Percentiles rank a stretch among this genome's conserved stretches.
Evolutionary conservation across 2,113 vertebrate species (phyloP).

Genomic region (Pampusana beccarii): DNA sequence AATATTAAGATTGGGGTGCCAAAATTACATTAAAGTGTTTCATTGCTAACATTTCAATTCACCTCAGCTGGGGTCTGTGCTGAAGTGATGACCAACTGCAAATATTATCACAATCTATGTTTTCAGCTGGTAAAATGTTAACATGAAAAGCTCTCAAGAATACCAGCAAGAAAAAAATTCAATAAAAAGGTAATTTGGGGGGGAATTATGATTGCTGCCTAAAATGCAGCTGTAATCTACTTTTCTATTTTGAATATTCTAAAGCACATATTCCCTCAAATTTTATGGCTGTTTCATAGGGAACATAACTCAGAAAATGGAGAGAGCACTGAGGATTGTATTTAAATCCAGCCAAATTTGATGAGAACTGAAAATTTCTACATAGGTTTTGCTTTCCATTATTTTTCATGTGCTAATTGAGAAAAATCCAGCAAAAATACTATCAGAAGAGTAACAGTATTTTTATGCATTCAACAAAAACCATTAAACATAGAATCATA

Average conservation of each 20-base stretch:
- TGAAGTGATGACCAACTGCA: slow-evolving; percentile 4
- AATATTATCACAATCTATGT: background rate
- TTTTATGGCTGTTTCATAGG: background rate
- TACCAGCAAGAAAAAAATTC: background rate
- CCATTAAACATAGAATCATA: background rate
- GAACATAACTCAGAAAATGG: background rate
- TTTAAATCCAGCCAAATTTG: background rate
- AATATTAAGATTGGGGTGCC: background rate
- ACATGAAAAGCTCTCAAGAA: background rate
- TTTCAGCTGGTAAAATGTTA: background rate
- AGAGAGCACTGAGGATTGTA: background rate
- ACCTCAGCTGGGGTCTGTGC: background rate
- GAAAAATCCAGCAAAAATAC: background rate
- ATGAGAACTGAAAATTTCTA: background rate
- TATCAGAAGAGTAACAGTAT: background rate
- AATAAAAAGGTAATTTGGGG: background rate
- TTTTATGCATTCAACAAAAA: background rate
- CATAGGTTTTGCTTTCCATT: background rate
- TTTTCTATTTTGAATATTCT: background rate
- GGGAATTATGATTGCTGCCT: background rate
- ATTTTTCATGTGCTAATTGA: background rate
- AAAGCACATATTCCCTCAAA: background rate
- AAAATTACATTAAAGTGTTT: slow-evolving; percentile 1
- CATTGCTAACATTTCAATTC: background rate
- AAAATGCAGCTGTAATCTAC: background rate